These are phyloP conservation scores for Actinia tenebrosa DNA, from an alignment of 64 coral and sea anemone species.

Conservation along the genomic window DNA sequence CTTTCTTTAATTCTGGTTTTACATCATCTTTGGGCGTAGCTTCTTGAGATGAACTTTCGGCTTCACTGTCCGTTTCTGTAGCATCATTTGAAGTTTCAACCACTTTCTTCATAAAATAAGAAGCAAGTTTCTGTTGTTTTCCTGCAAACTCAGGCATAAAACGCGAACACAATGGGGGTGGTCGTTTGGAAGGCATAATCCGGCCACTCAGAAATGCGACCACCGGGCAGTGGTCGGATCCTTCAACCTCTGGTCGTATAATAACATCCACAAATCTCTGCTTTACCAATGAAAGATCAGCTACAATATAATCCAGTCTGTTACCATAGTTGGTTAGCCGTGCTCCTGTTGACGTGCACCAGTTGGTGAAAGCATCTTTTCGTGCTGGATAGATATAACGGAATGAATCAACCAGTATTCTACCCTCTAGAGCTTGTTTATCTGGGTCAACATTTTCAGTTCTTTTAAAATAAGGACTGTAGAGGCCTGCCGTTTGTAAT, in stretches of 20 bases:
- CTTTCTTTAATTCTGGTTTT: neutral
- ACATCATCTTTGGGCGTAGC: neutral
- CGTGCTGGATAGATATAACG: slow-evolving; percentile 78
- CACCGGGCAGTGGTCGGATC: slow-evolving; percentile 94
- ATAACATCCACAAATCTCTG: slow-evolving; percentile 73
- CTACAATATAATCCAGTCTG: slow-evolving; percentile 92
- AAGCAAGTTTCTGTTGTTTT: slow-evolving; percentile 82
- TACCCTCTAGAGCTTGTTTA: neutral
- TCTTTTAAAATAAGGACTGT: slow-evolving; percentile 9
- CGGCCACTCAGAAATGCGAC: slow-evolving; percentile 60
- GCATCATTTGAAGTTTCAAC: neutral
- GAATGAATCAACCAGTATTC: slow-evolving; percentile 66
- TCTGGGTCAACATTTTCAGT: neutral
- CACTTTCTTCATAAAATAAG: slow-evolving; percentile 58
- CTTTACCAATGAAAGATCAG: slow-evolving; percentile 37
- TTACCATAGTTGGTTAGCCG: slow-evolving; percentile 95
- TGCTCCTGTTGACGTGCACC: slow-evolving; percentile 85
- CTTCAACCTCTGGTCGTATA: slow-evolving; percentile 79
- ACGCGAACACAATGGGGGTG: slow-evolving; percentile 65
- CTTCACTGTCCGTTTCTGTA: neutral
- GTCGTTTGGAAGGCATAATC: slow-evolving; percentile 39
- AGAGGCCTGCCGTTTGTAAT: neutral
- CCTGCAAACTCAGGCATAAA: slow-evolving; percentile 95
- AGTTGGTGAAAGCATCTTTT: slow-evolving; percentile 72
- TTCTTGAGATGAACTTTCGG: neutral